phyloP scores from a whole-genome alignment of 2,888 invertebrate species.

The Muschampia plurimacula region DNA sequence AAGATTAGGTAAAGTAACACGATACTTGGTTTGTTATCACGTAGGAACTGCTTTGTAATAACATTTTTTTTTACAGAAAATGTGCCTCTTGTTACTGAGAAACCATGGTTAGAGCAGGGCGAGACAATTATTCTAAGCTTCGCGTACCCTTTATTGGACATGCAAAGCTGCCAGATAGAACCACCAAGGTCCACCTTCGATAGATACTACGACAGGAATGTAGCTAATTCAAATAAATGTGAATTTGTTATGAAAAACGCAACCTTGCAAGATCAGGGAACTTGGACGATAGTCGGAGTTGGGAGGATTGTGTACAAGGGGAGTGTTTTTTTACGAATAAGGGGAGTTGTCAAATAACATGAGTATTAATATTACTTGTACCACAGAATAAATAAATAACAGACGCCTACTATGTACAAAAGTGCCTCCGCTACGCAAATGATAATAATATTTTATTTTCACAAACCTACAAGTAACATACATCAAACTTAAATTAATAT shows the following conservation, averaged over 20 bases:
- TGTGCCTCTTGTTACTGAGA: slow-evolving; percentile 49
- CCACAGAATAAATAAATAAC: too few relatives aligned
- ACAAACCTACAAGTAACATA: too few relatives aligned
- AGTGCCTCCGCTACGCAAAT: too few relatives aligned
- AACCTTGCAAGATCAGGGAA: slow-evolving; percentile 59
- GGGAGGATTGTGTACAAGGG: slow-evolving; percentile 65
- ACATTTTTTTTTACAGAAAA: slow-evolving; percentile 53
- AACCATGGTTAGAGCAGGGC: slow-evolving; percentile 50
- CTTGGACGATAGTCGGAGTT: slow-evolving; percentile 67
- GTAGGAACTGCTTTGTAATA: neutral
- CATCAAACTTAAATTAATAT: too few relatives aligned
- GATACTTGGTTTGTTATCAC: too few relatives aligned
- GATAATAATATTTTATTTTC: too few relatives aligned
- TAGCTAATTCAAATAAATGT: slow-evolving; percentile 55
- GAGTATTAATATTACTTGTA: neutral
- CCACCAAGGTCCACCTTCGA: slow-evolving; percentile 62
- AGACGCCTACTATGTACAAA: too few relatives aligned
- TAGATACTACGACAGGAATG: slow-evolving; percentile 59
- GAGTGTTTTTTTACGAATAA: slow-evolving; percentile 47
- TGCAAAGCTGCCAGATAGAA: slow-evolving; percentile 64
- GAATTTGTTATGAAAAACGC: slow-evolving; percentile 63
- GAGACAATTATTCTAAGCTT: slow-evolving; percentile 60
- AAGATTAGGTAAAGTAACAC: too few relatives aligned
- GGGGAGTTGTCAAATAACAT: slow-evolving; percentile 2
- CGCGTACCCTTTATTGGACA: slow-evolving; percentile 56